Evolutionary conservation across 2,797 vertebrate genomes (phyloP).

Genomic region (Gymnopithys bicolor): DNA sequence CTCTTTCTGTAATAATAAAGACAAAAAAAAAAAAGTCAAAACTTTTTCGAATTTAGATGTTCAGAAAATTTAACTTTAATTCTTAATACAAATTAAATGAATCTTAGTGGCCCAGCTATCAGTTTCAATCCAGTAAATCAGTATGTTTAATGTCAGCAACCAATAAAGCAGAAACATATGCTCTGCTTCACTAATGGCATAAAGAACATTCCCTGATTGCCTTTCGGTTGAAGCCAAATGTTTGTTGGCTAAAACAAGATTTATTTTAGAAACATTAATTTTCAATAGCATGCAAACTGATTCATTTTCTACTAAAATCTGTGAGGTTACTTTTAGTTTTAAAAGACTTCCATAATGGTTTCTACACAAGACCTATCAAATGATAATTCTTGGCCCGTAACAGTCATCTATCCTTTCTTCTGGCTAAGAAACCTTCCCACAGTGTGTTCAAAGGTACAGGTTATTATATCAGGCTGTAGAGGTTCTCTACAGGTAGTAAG

Average conservation of each 20-base stretch:
- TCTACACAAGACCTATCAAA: constrained; percentile 48
- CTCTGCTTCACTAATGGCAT: constrained; percentile 53
- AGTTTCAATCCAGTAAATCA: constrained; percentile 53
- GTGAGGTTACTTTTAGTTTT: constrained; percentile 47
- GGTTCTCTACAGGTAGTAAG: neutral
- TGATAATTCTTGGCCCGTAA: constrained; percentile 11
- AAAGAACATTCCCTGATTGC: constrained; percentile 52
- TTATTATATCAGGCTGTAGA: neutral
- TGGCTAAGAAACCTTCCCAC: constrained; percentile 36
- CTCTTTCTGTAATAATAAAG: neutral
- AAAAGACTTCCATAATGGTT: constrained; percentile 57
- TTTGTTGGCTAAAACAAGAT: constrained; percentile 63
- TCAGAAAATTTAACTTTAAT: constrained; percentile 24
- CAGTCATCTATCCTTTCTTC: constrained; percentile 9
- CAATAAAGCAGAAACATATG: constrained; percentile 70
- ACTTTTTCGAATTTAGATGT: neutral
- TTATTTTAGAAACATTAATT: constrained; percentile 66
- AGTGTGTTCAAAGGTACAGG: constrained; percentile 12
- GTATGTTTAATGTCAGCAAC: constrained; percentile 23
- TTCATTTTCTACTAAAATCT: constrained; percentile 60
- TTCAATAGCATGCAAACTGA: constrained; percentile 47
- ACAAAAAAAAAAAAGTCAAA: neutral
- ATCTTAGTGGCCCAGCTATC: neutral
- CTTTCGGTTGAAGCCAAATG: constrained; percentile 51
- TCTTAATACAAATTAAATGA: constrained; percentile 37